Evolutionary conservation across 2,888 invertebrate genomes (phyloP), one percentile per base, ranked within the genome.

Genomic region (Geotrupes spiniger): DNA sequence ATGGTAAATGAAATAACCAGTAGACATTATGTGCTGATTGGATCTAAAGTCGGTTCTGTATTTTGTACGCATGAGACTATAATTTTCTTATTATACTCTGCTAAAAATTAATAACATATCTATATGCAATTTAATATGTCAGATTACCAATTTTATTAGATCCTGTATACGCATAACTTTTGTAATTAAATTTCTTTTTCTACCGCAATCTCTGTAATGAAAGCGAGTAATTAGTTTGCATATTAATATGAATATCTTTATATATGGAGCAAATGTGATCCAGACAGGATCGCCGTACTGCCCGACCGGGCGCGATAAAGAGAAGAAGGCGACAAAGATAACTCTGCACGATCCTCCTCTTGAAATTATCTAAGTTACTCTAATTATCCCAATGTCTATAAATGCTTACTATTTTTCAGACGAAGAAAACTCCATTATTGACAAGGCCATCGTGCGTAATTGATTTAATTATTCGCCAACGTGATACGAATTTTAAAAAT

Each of bases 381-480:
- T 33, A 33, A 33, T 33, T 33, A 33, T 33, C 10, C 6, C 33
- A 33, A 33, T 21, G 21, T 21, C 21, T 21, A 21, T 21, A 21
- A 21, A 21, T 33, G 33, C 28, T 28, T 33, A 33, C 2, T 8
- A 33, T 33, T 33, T 33, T 33, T 33, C 33, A 11, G 33, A 8
- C 33, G n/a, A 12, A 46, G 50, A 49, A 43, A 42, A 49, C 38
- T 44, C 49, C 49, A 44, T 49, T 49, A 43, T 43, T 49, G 40
- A 36, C 50, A 46, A 50, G 50, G 50, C 46, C 50, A 41, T 42
- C 36, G 37, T 26, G 33, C 42, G 43, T 50, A 50, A 50, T 50
- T 50, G 50, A 50, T 50, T 50, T 50, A 50, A 50, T 50, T 50
- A 50, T 50, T 50, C 46, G 41, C 45, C 33, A 42, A 41, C 45